A percentile compares a stretch with the other conserved stretches of the same genome.
These are phyloP conservation scores for Choloepus didactylus DNA, from an alignment of 2,797 vertebrate genomes.

Conservation along the genomic window DNA sequence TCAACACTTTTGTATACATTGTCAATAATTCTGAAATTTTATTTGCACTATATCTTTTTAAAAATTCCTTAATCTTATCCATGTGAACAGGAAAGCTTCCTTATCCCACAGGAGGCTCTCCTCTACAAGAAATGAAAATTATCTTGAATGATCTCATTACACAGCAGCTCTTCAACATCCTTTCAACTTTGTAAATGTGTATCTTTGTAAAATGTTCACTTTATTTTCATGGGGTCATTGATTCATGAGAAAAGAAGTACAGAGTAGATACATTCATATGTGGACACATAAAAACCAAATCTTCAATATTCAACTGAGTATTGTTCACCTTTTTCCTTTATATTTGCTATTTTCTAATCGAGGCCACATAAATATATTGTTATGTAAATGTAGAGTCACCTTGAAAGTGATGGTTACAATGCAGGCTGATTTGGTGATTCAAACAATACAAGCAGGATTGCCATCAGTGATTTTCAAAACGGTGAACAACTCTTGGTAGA, in stretches of 20 bases:
- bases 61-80: background rate
- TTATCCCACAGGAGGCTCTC: background rate
- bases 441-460: background rate
- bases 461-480: background rate
- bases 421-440: background rate
- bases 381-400: background rate
- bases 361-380: background rate
- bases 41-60: background rate
- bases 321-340: background rate
- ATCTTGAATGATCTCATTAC: background rate
- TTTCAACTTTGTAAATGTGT: background rate
- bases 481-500: background rate
- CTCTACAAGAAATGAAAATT: background rate
- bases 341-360: background rate
- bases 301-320: background rate
- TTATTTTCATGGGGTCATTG: background rate
- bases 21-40: conserved; percentile 15
- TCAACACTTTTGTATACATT: background rate
- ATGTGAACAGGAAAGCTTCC: background rate
- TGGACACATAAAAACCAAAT: background rate
- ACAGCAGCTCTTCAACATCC: background rate
- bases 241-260: background rate
- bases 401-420: background rate
- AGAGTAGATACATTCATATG: background rate
- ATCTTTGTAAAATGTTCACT: conserved; percentile 12